phyloP scores from a whole-genome alignment of 2,113 vertebrate genomes.

The Chionodraco myersi region DNA sequence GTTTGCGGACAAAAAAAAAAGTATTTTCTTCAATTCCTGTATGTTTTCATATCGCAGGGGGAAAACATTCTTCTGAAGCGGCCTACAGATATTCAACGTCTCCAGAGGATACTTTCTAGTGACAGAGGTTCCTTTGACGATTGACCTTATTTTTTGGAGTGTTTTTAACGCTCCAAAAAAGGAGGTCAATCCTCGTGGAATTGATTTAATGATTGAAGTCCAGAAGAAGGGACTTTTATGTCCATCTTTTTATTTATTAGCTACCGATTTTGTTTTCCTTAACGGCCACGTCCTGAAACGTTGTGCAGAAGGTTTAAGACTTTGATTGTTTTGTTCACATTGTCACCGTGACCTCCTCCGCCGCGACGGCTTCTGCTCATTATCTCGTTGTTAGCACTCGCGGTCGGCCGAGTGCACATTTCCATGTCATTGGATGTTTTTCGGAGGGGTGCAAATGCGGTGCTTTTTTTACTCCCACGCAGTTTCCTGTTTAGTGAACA shows the following conservation, averaged over 20 bases:
- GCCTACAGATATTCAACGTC: too few relatives aligned
- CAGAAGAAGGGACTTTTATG: neutral
- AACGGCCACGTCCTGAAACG: neutral
- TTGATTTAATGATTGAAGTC: too few relatives aligned
- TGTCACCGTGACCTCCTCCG: constrained; percentile 9
- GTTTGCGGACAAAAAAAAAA: too few relatives aligned
- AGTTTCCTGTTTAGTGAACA: constrained; percentile 63
- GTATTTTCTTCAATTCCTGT: too few relatives aligned
- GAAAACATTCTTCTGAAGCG: too few relatives aligned
- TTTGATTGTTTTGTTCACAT: constrained; percentile 13
- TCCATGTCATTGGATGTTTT: constrained; percentile 53
- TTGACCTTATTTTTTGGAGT: too few relatives aligned
- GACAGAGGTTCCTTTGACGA: too few relatives aligned
- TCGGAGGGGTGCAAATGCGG: constrained; percentile 27
- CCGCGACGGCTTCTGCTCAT: constrained; percentile 49
- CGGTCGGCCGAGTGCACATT: constrained; percentile 37
- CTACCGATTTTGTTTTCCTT: neutral
- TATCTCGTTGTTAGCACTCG: constrained; percentile 53
- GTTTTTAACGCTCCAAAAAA: too few relatives aligned
- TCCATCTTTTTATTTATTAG: neutral
- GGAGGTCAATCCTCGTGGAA: too few relatives aligned
- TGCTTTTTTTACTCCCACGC: constrained; percentile 42
- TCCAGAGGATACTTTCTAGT: too few relatives aligned
- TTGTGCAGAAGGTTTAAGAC: constrained; percentile 4
- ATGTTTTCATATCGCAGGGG: too few relatives aligned